A percentile compares a stretch with the other conserved stretches of the same genome.
Evolutionary conservation across 2,888 invertebrate species (phyloP).

Genomic region (Platerodrilus igneus): DNA sequence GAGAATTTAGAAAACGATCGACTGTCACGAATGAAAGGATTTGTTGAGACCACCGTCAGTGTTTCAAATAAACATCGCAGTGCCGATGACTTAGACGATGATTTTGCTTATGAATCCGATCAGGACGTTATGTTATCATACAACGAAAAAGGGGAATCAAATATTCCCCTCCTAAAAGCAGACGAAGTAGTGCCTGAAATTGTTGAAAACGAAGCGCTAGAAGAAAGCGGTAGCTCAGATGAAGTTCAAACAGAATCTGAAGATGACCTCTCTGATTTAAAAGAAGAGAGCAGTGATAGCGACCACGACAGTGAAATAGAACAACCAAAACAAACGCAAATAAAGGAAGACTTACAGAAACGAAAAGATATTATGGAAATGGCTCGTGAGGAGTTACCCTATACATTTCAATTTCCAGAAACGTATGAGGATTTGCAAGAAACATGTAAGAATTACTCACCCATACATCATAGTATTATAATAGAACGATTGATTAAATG

Average conservation of each 20-base stretch:
- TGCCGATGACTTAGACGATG: conserved; percentile 86
- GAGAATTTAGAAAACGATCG: conserved; percentile 76
- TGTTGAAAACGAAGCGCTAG: conserved; percentile 32
- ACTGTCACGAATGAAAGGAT: conserved; percentile 70
- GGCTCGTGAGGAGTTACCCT: conserved; percentile 57
- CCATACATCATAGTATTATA: conserved; percentile 64
- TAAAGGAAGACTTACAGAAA: conserved; percentile 33
- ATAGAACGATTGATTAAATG: conserved; percentile 81
- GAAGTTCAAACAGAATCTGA: conserved; percentile 38
- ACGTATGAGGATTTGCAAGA: conserved; percentile 60
- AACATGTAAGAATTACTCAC: conserved; percentile 57
- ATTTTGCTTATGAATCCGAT: conserved; percentile 61
- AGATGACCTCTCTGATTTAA: conserved; percentile 51
- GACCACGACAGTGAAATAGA: conserved; percentile 46
- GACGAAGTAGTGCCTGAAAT: conserved; percentile 35
- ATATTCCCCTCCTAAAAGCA: conserved; percentile 42
- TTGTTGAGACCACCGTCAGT: conserved; percentile 41
- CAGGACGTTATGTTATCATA: conserved; percentile 40
- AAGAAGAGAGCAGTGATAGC: conserved; percentile 44
- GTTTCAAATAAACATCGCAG: conserved; percentile 59
- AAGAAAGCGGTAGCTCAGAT: conserved; percentile 38
- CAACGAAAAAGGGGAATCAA: conserved; percentile 39
- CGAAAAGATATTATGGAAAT: conserved; percentile 52
- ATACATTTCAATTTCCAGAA: conserved; percentile 56
- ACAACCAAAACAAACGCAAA: no score